phyloP scores from a whole-genome alignment of 1,140 invertebrate species.

The Physella acuta region DNA sequence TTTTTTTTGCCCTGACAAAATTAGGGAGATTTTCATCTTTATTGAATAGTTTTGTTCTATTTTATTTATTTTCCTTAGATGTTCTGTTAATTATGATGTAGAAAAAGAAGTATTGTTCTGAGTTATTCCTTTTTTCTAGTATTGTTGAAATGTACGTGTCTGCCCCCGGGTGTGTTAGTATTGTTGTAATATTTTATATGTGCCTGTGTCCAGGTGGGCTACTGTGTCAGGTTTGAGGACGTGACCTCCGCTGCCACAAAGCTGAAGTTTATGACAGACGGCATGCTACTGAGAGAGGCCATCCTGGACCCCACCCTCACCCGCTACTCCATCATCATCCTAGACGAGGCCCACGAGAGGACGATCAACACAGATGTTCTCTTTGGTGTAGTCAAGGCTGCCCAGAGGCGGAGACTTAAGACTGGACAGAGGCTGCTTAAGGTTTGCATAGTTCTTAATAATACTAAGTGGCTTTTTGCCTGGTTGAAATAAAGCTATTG shows the following conservation, averaged over 20 bases:
- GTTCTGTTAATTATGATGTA: too few relatives aligned
- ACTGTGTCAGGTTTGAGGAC: conserved; percentile 91
- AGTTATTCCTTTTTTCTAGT: too few relatives aligned
- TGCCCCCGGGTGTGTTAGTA: too few relatives aligned
- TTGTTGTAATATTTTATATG: too few relatives aligned
- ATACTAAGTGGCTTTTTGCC: not conserved
- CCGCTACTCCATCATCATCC: conserved; percentile 82
- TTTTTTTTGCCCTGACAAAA: too few relatives aligned
- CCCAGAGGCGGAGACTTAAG: conserved; percentile 46
- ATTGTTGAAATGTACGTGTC: too few relatives aligned
- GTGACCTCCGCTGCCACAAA: conserved; percentile 74
- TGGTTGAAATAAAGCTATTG: not conserved
- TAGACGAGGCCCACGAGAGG: conserved; percentile 97
- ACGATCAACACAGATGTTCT: conserved; percentile 93
- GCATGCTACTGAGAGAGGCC: conserved; percentile 89
- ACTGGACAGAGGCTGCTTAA: conserved; percentile 44
- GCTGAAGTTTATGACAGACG: conserved; percentile 88
- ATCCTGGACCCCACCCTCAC: conserved; percentile 66
- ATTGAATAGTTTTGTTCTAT: too few relatives aligned
- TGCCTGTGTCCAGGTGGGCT: conserved; percentile 70
- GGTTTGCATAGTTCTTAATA: too few relatives aligned
- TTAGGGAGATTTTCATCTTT: too few relatives aligned
- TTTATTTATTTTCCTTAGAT: too few relatives aligned
- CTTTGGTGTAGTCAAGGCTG: conserved; percentile 77
- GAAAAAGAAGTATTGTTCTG: too few relatives aligned